A percentile compares a stretch with the other conserved stretches of the same genome.
These are phyloP conservation scores for Poecilia wingei DNA, from an alignment of 2,797 vertebrate genomes.

Conservation along the genomic window DNA sequence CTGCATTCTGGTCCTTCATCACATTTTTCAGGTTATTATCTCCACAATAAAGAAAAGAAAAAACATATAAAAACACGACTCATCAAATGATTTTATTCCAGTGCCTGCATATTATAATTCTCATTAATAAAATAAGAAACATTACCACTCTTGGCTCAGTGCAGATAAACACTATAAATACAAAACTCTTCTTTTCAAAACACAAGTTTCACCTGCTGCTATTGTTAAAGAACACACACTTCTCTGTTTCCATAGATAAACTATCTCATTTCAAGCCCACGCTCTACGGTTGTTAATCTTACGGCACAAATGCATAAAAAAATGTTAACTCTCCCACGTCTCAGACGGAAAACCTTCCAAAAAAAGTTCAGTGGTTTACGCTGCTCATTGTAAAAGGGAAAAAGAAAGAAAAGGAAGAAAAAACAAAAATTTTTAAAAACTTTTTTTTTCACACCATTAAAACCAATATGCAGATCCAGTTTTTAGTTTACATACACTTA, in stretches of 20 bases:
- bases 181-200: slow-evolving; percentile 65
- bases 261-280: slow-evolving; percentile 50
- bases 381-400: slow-evolving; percentile 47
- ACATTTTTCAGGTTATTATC: slow-evolving; percentile 5
- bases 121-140: slow-evolving; percentile 40
- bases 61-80: slow-evolving; percentile 21
- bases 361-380: slow-evolving; percentile 38
- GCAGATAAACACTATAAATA: slow-evolving; percentile 62
- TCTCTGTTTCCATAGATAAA: slow-evolving; percentile 37
- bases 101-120: slow-evolving; percentile 38
- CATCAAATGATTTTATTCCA: slow-evolving; percentile 39
- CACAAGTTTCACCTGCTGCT: slow-evolving; percentile 60
- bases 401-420: slow-evolving; percentile 22
- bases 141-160: slow-evolving; percentile 47
- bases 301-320: slow-evolving; percentile 67
- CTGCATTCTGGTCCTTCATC: slow-evolving; percentile 36
- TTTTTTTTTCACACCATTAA: slow-evolving; percentile 11
- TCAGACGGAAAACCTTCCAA: slow-evolving; percentile 43
- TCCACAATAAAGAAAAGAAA: slow-evolving; percentile 4
- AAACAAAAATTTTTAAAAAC: background rate
- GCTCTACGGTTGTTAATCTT: slow-evolving; percentile 49
- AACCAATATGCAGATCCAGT: slow-evolving; percentile 10
- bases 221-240: slow-evolving; percentile 61
- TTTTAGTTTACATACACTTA: background rate
- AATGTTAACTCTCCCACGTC: slow-evolving; percentile 42